Conservation (phyloP, 2,113 vertebrate species). For the Morone chrysops region DNA sequence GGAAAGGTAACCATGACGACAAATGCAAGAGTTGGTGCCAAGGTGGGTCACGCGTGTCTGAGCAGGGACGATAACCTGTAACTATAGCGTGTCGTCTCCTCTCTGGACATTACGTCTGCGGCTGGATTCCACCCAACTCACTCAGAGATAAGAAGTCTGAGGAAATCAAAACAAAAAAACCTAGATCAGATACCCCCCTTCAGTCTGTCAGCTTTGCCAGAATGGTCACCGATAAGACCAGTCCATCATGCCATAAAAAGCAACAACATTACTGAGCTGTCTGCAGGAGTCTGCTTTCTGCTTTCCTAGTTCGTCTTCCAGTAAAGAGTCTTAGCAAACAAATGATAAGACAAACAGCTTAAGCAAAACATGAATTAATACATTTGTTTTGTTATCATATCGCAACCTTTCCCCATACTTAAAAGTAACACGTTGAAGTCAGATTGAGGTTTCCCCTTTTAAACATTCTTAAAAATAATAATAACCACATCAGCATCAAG, state of each 20-base stretch:
- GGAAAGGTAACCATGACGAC: constrained; percentile 50
- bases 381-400: constrained; percentile 13
- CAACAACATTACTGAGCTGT: constrained; percentile 53
- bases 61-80: constrained; percentile 72
- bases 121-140: constrained; percentile 74
- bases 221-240: constrained; percentile 76
- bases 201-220: constrained; percentile 78
- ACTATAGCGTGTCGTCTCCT: constrained; percentile 77
- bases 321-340: constrained; percentile 16
- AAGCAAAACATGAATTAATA: constrained; percentile 12
- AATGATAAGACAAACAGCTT: constrained; percentile 8
- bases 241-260: constrained; percentile 73
- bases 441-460: constrained; percentile 31
- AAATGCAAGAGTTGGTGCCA: constrained; percentile 51
- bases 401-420: background rate
- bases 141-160: constrained; percentile 70
- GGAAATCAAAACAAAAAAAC: constrained; percentile 82
- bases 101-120: constrained; percentile 60
- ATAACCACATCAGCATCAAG: constrained; percentile 54
- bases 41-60: constrained; percentile 68
- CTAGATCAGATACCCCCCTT: constrained; percentile 72
- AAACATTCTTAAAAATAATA: constrained; percentile 56
- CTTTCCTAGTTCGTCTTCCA: constrained; percentile 27
- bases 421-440: background rate
- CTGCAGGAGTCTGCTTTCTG: constrained; percentile 47